A percentile compares a stretch with the other conserved stretches of the same genome.
These are phyloP conservation scores for Rhyacophila brunnea DNA, from an alignment of 1,140 invertebrate genomes.

Conservation along the genomic window DNA sequence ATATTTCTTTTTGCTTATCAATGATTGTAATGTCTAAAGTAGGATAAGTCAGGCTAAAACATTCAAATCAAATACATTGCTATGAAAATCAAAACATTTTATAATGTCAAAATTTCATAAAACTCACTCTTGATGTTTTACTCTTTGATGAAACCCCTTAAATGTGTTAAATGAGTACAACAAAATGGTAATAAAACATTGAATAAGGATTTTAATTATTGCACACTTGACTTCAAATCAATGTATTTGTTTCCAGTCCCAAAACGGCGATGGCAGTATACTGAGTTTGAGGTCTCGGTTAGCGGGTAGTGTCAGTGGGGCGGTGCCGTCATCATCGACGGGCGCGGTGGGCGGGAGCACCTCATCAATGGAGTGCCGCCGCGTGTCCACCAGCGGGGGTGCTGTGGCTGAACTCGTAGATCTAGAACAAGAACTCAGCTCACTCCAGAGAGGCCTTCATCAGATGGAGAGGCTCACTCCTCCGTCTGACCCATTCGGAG, in stretches of 20 bases:
- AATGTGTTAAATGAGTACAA: no score
- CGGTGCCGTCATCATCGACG: neutral
- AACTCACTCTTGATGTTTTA: no score
- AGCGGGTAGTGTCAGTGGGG: neutral
- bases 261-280: constrained; percentile 17
- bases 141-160: no score
- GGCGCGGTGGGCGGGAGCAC: neutral
- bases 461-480: constrained; percentile 85
- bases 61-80: no score
- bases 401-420: constrained; percentile 84
- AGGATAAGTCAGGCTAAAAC: no score
- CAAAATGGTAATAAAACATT: no score
- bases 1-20: no score
- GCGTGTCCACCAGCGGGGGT: constrained; percentile 25
- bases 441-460: constrained; percentile 82
- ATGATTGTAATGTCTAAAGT: no score
- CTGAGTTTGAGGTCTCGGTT: constrained; percentile 10
- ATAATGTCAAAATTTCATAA: no score
- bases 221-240: neutral
- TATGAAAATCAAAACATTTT: no score
- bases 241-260: constrained; percentile 1
- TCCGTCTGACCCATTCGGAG: constrained; percentile 76
- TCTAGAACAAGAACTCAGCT: constrained; percentile 88
- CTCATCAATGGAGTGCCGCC: neutral
- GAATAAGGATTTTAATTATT: no score